phyloP scores from a whole-genome alignment of 2,888 invertebrate genomes.

The Sesia bembeciformis region DNA sequence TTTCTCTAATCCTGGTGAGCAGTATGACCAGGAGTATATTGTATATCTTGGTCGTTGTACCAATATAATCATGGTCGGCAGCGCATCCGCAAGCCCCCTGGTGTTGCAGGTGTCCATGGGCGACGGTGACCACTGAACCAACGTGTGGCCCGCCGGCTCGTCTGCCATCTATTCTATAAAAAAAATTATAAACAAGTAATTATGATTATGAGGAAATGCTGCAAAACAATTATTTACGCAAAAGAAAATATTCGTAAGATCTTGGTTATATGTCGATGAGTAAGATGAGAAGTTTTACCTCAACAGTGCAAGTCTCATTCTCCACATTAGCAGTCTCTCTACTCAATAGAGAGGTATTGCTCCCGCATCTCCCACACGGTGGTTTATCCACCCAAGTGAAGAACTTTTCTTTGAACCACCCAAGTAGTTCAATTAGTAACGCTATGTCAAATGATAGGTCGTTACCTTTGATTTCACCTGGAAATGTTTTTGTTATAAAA shows the following conservation, averaged over 20 bases:
- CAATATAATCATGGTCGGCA: too few relatives aligned
- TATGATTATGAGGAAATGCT: too few relatives aligned
- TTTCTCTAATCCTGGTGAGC: too few relatives aligned
- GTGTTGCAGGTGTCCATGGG: too few relatives aligned
- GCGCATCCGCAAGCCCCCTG: too few relatives aligned
- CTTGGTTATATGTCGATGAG: constrained; percentile 1
- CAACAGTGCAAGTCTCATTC: constrained; percentile 74
- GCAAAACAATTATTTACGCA: neutral
- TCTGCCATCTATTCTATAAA: too few relatives aligned
- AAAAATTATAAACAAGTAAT: too few relatives aligned
- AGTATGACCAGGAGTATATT: too few relatives aligned
- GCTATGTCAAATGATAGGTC: constrained; percentile 81
- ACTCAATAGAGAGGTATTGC: constrained; percentile 53
- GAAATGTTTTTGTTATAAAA: neutral
- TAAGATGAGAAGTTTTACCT: constrained; percentile 51
- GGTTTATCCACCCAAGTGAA: constrained; percentile 93
- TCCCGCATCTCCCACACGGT: constrained; percentile 80
- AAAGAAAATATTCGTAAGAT: neutral
- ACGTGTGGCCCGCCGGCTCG: too few relatives aligned
- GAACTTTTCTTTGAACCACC: constrained; percentile 95
- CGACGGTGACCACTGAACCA: too few relatives aligned
- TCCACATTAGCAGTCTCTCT: constrained; percentile 45
- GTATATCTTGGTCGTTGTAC: too few relatives aligned
- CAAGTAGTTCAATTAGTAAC: constrained; percentile 83
- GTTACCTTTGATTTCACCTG: constrained; percentile 34